Base-by-base conservation (phyloP, 2,797 vertebrate species). In the Uromys caudimaculatus region DNA sequence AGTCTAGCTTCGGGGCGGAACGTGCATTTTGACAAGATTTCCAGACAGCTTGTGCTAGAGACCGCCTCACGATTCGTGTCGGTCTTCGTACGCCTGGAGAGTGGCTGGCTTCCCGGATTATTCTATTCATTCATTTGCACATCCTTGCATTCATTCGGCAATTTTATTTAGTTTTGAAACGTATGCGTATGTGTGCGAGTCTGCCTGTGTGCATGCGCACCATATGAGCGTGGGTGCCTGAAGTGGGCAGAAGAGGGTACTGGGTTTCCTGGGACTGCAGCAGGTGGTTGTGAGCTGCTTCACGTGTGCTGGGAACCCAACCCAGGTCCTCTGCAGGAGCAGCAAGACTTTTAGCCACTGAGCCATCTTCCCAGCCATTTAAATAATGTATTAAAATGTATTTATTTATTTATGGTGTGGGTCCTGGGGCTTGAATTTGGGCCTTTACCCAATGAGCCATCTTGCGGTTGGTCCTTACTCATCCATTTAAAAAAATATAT, bases 61-160 rank as follows among this genome's bases (percentile, higher is more conserved):
- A 11, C 21, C 38, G 8, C 3, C 32, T 62, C 3, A 12, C 12
- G 32, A n/a, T 58, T 60, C 10, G 0, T 14, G 27, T 32, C 5
- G 12, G n/a, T 44, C 0, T 14, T n/a, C 2, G 7, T 27, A 41
- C 10, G 44, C 17, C 3, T 12, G 35, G 78, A 64, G 38, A 32
- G 58, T 24, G 27, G 50, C 23, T 29, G 38, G 47, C 23, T 76
- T 91, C 58, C 54, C 35, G 19, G 19, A 76, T 16, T 50, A 27
- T 24, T 64, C 23, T 21, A 27, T 56, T 19, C 10, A 1, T n/a
- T 27, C 69, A 16, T 38, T 13, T 21, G 21, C 41, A 17, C 52
- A 19, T 38, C 1, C 16, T 11, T 0, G 16, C 23, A 67, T 50
- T n/a, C 73, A 60, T 35, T 7, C 73, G 44, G 27, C 32, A 44